Base-by-base conservation (phyloP, 2,797 vertebrate species). In the Cuculus canorus region DNA sequence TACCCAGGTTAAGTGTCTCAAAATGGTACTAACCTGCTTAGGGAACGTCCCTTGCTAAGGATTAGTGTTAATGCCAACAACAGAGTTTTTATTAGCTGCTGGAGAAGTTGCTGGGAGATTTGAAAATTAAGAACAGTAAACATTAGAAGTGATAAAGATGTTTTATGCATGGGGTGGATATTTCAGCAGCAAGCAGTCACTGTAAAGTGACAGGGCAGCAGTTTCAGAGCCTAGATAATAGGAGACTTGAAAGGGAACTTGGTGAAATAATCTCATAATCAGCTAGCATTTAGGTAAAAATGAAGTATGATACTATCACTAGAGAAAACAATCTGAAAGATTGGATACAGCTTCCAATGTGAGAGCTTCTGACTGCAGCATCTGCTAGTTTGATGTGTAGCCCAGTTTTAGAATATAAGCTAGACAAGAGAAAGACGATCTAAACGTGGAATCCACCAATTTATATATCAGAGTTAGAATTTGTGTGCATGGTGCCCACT, bases 91-190 rank as follows among this genome's bases (percentile, higher is more conserved):
- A 92, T 82, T 86, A 78, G 57, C 45, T 95, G 78, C 57, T 95
- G 86, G 50, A 69, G 60, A 86, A 71, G 65, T 75, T 96, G 37
- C 81, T 82, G 65, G 65, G 80, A 94, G 61, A 87, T 39, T 75
- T 61, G 61, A 85, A 94, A 95, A 95, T 96, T 24, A 93, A 59
- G 71, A 95, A 25, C 52, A 63, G 81, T 80, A 80, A 83, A 89
- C 57, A 66, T 50, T 43, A 63, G 50, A 59, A 43, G 50, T 59
- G 81, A 59, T 92, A 63, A 93, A 90, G 94, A 75, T 80, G 64
- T 86, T 87, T 90, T 82, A 65, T 71, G 63, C 8, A 3, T 80
- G 50, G 65, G 21, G 22, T 87, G 35, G 61, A 37, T 90, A 57
- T 85, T 93, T 88, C 0, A 0, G 53, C 81, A 77, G 53, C 64